Conservation (phyloP, 2,113 vertebrate genomes). For the Octodon degus region DNA sequence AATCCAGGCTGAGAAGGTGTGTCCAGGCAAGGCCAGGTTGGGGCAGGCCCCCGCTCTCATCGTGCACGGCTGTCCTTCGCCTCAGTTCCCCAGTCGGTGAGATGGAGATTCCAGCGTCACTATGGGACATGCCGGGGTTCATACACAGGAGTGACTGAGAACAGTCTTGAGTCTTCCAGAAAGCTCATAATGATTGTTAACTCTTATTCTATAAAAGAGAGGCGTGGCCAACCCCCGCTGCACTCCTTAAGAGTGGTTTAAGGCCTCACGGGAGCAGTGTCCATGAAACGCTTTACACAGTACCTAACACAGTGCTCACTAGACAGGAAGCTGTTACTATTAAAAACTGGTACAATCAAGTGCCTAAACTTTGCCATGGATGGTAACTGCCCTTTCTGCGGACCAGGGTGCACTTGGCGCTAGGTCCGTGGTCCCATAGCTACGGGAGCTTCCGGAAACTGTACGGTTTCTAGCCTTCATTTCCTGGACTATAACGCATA, state of each 20-base stretch:
- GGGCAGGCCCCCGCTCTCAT: background rate
- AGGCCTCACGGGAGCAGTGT: background rate
- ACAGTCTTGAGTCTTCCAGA: too few species aligned
- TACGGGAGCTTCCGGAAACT: background rate
- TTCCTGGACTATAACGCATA: slow-evolving; percentile 25
- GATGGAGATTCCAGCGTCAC: background rate
- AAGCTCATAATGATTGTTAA: background rate
- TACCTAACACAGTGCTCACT: background rate
- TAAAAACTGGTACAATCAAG: background rate
- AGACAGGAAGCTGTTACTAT: background rate
- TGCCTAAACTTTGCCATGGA: background rate
- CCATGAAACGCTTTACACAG: background rate
- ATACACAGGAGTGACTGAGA: background rate
- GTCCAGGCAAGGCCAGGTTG: background rate
- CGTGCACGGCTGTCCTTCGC: background rate
- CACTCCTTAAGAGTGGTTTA: background rate
- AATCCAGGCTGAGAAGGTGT: background rate
- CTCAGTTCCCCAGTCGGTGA: background rate
- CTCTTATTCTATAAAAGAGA: background rate
- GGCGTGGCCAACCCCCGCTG: background rate
- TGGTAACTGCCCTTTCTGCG: background rate
- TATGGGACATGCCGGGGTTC: background rate
- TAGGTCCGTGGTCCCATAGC: background rate
- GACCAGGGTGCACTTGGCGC: background rate
- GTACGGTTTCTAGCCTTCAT: background rate